Evolutionary conservation across 2,888 invertebrate species (phyloP), one percentile per base, ranked within the genome.

Genomic region (Perizoma affinitatum): DNA sequence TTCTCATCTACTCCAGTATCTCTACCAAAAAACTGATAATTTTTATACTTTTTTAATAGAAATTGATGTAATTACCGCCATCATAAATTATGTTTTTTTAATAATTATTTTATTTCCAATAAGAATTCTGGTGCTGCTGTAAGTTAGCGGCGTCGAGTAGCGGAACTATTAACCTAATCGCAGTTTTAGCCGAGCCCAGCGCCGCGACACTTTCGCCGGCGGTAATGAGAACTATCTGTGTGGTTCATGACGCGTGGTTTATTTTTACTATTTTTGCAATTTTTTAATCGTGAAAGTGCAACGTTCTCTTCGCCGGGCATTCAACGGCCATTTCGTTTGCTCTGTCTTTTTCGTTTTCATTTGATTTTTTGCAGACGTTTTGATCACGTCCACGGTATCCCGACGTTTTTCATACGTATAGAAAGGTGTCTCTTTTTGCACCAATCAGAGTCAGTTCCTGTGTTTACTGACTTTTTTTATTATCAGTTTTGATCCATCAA

Each of bases 241-340:
- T 81, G 88, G 89, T 89, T 88, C 89, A 87, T 87, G 86, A 78
- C 81, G 73, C 75, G 79, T 66, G 73, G 78, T 80, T 84, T 79
- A 82, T 86, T 88, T 88, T 76, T 58, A 38, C 33, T 48, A 82
- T 84, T 81, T 82, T 86, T 87, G 82, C 82, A 81, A n/a, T 84
- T 78, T 78, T 87, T 86, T 87, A 85, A 86, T 89, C 86, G 88
- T 86, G 87, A 89, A 90, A 90, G 89, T 89, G 90, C 90, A 87
- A 86, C 86, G 88, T 88, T 88, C 90, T 88, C 88, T 88, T 89
- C 84, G 82, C 79, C 76, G 75, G 83, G 82, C 77, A 87, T 89
- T 89, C 88, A 86, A 84, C 86, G 77, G 82, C 84, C 81, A 86
- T 88, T 89, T 86, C 79, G 83, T 84, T 84, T 78, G 76, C 75